A percentile compares a stretch with the other conserved stretches of the same genome.
Conservation (phyloP, 2,797 vertebrate species). For the Psittacula derbiana region DNA sequence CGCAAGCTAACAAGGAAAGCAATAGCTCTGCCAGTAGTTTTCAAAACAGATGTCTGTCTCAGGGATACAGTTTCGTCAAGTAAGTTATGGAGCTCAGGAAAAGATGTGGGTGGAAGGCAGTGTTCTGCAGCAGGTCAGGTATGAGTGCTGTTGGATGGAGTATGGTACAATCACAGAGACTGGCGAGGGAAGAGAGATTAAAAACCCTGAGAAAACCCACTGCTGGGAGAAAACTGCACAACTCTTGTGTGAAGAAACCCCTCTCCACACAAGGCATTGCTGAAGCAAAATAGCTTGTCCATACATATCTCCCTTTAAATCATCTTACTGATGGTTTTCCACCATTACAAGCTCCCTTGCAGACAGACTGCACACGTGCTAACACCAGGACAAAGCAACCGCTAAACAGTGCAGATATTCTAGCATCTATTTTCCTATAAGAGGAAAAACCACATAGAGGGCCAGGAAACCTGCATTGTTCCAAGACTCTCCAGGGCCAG, state of each 20-base stretch:
- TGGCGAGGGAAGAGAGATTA: neutral
- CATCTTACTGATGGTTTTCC: neutral
- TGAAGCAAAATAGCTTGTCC: neutral
- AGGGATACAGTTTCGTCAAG: neutral
- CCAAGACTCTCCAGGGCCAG: neutral
- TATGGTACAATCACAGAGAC: neutral
- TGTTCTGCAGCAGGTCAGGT: neutral
- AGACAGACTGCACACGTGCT: neutral
- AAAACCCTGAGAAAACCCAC: neutral
- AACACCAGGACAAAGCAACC: neutral
- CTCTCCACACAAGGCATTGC: neutral
- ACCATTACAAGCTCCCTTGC: neutral
- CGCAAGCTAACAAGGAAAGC: neutral
- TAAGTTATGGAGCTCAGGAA: neutral
- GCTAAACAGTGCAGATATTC: neutral
- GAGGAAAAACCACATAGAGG: constrained; percentile 38
- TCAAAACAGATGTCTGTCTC: neutral
- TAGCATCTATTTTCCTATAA: constrained; percentile 23
- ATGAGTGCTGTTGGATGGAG: rapidly evolving
- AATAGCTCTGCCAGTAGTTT: neutral
- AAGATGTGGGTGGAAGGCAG: neutral
- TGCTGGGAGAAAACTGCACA: neutral
- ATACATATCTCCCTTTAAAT: neutral
- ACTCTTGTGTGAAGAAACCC: neutral
- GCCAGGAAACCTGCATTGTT: constrained; percentile 37